Conservation (phyloP, 2,888 invertebrate species). For the Caenorhabditis afra region DNA sequence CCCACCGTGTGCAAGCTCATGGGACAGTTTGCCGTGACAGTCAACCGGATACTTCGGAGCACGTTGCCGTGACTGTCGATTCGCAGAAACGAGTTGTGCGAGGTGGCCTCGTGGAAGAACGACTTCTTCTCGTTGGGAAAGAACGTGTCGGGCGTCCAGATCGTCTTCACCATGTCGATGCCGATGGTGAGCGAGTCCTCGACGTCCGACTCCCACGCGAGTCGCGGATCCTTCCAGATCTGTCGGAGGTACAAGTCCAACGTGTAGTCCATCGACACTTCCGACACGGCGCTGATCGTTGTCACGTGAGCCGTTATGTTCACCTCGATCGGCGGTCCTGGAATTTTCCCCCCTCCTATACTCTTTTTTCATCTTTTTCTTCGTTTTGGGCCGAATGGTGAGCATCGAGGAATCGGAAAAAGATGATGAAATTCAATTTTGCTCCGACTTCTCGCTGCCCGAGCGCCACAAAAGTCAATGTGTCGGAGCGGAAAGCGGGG, state of each 20-base stretch:
- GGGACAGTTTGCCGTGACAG: conserved; percentile 80
- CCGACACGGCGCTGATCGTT: conserved; percentile 80
- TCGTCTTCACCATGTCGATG: conserved; percentile 80
- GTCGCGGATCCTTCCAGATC: conserved; percentile 79
- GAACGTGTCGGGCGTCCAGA: conserved; percentile 80
- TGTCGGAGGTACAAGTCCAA: conserved; percentile 79
- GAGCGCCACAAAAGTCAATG: background rate
- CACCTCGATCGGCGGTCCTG: conserved; percentile 79
- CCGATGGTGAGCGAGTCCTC: conserved; percentile 65
- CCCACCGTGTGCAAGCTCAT: conserved; percentile 79
- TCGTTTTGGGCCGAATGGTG: too few relatives aligned
- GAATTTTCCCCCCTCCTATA: too few relatives aligned
- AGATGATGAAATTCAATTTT: too few relatives aligned
- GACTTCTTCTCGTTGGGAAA: conserved; percentile 80
- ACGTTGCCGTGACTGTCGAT: conserved; percentile 80
- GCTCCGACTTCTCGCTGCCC: too few relatives aligned
- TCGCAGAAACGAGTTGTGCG: conserved; percentile 80
- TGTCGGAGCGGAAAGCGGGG: too few relatives aligned
- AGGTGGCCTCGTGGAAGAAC: conserved; percentile 80
- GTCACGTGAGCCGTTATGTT: conserved; percentile 80
- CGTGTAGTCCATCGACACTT: conserved; percentile 81
- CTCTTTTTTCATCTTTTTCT: too few relatives aligned
- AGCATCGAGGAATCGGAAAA: too few relatives aligned
- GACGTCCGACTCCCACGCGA: conserved; percentile 70
- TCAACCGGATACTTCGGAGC: conserved; percentile 78